These are phyloP conservation scores for Semicossyphus pulcher DNA, from an alignment of 2,113 vertebrate species.

Conservation along the genomic window DNA sequence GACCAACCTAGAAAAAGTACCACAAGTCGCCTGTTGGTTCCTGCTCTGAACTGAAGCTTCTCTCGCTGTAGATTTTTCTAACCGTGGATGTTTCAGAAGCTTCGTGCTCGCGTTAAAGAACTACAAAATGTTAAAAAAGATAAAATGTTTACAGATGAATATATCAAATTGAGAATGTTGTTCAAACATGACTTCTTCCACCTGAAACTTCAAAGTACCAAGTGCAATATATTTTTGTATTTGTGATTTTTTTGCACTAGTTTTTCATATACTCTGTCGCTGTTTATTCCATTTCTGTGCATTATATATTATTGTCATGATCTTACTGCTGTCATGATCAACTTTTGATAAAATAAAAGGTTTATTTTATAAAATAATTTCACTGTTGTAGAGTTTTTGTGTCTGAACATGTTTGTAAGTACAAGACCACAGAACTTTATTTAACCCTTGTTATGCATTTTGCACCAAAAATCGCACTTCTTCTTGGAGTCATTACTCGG, in stretches of 20 bases:
- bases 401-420: no score
- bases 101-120: conserved; percentile 15
- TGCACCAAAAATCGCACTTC: no score
- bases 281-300: conserved; percentile 74
- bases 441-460: no score
- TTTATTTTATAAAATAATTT: conserved; percentile 74
- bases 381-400: no score
- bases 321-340: conserved; percentile 66
- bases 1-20: conserved; percentile 48
- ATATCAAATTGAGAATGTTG: conserved; percentile 65
- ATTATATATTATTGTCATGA: conserved; percentile 64
- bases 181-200: conserved; percentile 70
- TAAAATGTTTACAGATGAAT: conserved; percentile 75
- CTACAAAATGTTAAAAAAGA: conserved; percentile 29
- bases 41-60: conserved; percentile 40
- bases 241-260: conserved; percentile 72
- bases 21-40: conserved; percentile 57
- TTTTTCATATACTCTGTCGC: conserved; percentile 70
- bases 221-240: conserved; percentile 82
- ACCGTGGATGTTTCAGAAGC: conserved; percentile 25
- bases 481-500: no score
- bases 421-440: no score
- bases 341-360: conserved; percentile 76
- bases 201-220: conserved; percentile 55
- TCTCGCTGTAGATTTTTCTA: conserved; percentile 30